Evolutionary conservation across 2,113 vertebrate genomes (phyloP).

Genomic region (Mirza zaza): DNA sequence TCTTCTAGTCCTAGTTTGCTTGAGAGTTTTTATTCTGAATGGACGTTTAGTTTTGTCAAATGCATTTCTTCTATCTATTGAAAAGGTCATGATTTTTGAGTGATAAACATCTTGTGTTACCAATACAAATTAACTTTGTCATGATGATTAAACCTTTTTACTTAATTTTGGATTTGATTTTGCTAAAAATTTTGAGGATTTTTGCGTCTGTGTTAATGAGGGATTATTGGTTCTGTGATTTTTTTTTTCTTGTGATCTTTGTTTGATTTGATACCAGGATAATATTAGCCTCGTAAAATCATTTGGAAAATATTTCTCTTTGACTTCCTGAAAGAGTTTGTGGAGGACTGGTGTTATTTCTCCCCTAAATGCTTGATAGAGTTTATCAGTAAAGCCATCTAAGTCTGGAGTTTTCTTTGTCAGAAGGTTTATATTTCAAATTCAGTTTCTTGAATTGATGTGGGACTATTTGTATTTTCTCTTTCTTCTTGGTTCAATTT

Average conservation of each 20-base stretch:
- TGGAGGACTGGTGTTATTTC: not conserved
- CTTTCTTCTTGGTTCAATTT: slow-evolving; percentile 13
- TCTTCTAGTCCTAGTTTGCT: not conserved
- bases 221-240: not conserved
- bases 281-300: slow-evolving; percentile 18
- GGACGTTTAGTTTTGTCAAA: not conserved
- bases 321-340: slow-evolving; percentile 24
- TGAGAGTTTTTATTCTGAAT: not conserved
- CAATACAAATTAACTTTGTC: not conserved
- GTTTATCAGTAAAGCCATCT: slow-evolving; percentile 33
- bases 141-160: not conserved
- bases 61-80: not conserved
- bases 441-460: not conserved
- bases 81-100: not conserved
- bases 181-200: not conserved
- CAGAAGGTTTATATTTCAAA: not conserved
- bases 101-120: not conserved
- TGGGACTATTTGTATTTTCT: slow-evolving; percentile 11
- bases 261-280: not conserved
- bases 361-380: not conserved
- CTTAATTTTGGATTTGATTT: slow-evolving; percentile 40
- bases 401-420: slow-evolving; percentile 6
- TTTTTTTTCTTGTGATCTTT: slow-evolving; percentile 8
- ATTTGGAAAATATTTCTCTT: slow-evolving; percentile 23
- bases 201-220: slow-evolving; percentile 16